Evolutionary conservation across 1,140 invertebrate genomes (phyloP), one percentile per base, ranked within the genome.

Genomic region (Drosophila bipectinata): DNA sequence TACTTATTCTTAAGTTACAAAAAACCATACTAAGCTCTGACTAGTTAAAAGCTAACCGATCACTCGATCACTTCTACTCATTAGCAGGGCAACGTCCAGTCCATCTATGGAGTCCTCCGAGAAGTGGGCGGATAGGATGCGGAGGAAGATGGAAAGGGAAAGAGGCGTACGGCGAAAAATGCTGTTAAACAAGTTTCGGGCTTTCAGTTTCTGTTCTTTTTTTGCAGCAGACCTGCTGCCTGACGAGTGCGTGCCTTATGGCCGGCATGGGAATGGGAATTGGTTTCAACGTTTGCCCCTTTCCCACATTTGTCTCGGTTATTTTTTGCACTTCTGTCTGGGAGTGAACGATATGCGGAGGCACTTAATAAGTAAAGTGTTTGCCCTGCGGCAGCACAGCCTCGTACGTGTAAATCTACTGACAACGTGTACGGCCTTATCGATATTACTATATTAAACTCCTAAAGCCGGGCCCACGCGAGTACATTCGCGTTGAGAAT

Each of bases 141-240:
- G 61, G 26, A 14, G 28, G 28, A 53, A 24, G 8, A 32, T 15
- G n/a, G 54, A 30, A 18, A 15, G 48, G 34, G 2, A 53, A 5
- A 30, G 21, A 24, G 39, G 51, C 44, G 56, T 56, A 69, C 67
- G 59, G 55, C 18, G 44, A 58, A 74, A 78, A 82, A 85, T 85
- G 77, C 82, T 75, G 81, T 87, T 71, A 48, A 85, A 85, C 81
- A 78, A 74, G 81, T 85, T 85, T 84, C 58, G 55, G 52, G 34
- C 51, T 72, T 59, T 73, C 55, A 49, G 28, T 57, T 72, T 84
- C 51, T 39, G 51, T 73, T 66, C 63, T 69, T 60, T 51, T 67
- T 61, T 60, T 66, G 51, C 41, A 21, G 24, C 24, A 30, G 30
- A 54, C 39, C 37, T 60, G 48, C 44, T 44, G 52, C 21, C 14